Conservation (phyloP, 2,888 invertebrate species). For the Drosophila melanosoma region DNA sequence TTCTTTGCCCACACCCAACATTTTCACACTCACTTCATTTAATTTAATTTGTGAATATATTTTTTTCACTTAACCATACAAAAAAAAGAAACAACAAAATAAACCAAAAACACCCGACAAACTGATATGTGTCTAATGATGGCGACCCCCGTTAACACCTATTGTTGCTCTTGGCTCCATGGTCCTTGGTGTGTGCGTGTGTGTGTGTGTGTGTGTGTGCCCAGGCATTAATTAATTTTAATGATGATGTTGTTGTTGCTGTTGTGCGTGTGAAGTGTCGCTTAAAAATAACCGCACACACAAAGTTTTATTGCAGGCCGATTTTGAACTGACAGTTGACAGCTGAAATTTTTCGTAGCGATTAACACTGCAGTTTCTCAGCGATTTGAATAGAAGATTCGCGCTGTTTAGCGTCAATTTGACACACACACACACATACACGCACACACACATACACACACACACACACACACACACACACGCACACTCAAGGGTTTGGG, state of each 20-base stretch:
- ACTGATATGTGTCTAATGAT: slow-evolving; percentile 74
- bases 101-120: slow-evolving; percentile 27
- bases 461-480: neutral
- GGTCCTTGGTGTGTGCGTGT: slow-evolving; percentile 44
- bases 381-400: slow-evolving; percentile 45
- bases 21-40: slow-evolving; percentile 80
- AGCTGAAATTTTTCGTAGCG: slow-evolving; percentile 60
- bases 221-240: slow-evolving; percentile 82
- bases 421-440: neutral
- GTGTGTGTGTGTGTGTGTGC: slow-evolving; percentile 66
- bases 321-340: slow-evolving; percentile 70
- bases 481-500: neutral
- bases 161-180: slow-evolving; percentile 20
- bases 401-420: slow-evolving; percentile 14
- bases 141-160: slow-evolving; percentile 58
- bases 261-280: slow-evolving; percentile 69
- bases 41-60: slow-evolving; percentile 78
- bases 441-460: neutral
- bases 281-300: slow-evolving; percentile 48
- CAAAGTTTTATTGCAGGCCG: slow-evolving; percentile 50
- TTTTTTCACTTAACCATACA: slow-evolving; percentile 54
- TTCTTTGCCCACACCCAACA: slow-evolving; percentile 47
- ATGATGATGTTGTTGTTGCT: slow-evolving; percentile 57
- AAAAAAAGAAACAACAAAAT: slow-evolving; percentile 9
- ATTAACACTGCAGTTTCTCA: slow-evolving; percentile 58